Evolutionary conservation across 2,888 invertebrate genomes (phyloP), one percentile per base, ranked within the genome.

Genomic region (Drosophila fungiperda): DNA sequence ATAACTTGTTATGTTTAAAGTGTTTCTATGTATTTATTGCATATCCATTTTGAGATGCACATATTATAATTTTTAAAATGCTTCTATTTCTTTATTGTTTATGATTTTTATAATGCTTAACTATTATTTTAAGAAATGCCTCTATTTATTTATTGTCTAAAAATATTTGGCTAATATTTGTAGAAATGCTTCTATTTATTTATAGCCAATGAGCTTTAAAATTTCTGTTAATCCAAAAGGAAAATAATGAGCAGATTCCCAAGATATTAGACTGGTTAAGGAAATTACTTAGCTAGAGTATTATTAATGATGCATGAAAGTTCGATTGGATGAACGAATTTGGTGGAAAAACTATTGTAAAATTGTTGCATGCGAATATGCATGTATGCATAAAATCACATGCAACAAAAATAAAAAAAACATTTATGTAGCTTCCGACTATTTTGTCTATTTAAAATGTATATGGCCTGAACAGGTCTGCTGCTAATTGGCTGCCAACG

Each of bases 401-500:
- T 23, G 45, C 32, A 45, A 8, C 20, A 53, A 2, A 26, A 64
- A 32, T n/a, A 42, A 12, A 15, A 23, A 5, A 57, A 36, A 29
- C n/a, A 23, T 45, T 20, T 42, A 48, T 29, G 40, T 29, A 36
- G 61, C 61, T 73, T 74, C 74, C 68, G 57, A 74, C 45, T 45
- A 36, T 57, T 17, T n/a, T 29, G 35, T 49, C 23, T 23, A n/a
- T 33, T 32, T 40, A 5, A 32, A 55, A 23, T 3, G 11, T 12
- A 9, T 29, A 12, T n/a, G 50, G 57, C 11, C 48, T 12, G 57
- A 54, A 20, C 60, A 50, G 59, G 62, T 65, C 61, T 66, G 62
- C 61, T 64, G 71, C 70, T 86, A 88, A 90, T 83, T 90, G 88
- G 62, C 60, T 63, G 50, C 45, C 72, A 68, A 68, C 67, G 82